phyloP scores from a whole-genome alignment of 64 coral and sea anemone genomes.

The Astreopora myriophthalma region DNA sequence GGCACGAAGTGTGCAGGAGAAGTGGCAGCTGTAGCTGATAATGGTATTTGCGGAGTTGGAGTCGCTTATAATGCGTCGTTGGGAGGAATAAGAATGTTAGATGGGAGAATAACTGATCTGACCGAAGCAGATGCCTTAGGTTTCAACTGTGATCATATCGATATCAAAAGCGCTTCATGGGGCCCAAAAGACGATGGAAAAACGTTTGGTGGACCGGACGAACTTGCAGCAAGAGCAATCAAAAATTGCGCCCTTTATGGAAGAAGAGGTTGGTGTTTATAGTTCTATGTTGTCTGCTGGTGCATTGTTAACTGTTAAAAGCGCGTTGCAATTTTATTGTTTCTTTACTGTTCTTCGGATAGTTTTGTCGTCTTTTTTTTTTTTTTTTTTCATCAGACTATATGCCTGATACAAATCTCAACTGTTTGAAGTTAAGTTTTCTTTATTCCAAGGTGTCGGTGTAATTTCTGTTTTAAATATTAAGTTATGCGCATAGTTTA shows the following conservation, averaged over 20 bases:
- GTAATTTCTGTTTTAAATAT: background rate
- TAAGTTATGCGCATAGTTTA: background rate
- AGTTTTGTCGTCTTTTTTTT: background rate
- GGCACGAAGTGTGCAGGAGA: slow-evolving; percentile 96
- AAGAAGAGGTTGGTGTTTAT: slow-evolving; percentile 59
- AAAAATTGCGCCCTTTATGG: slow-evolving; percentile 66
- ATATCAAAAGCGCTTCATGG: slow-evolving; percentile 94
- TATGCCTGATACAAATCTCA: background rate
- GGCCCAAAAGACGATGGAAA: slow-evolving; percentile 91
- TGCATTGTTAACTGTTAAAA: background rate
- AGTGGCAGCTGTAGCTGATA: slow-evolving; percentile 78
- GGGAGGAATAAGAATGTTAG: slow-evolving; percentile 90
- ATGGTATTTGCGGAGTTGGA: slow-evolving; percentile 82
- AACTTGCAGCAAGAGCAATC: slow-evolving; percentile 62
- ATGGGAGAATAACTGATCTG: slow-evolving; percentile 77
- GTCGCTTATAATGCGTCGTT: slow-evolving; percentile 76
- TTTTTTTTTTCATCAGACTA: background rate
- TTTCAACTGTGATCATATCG: slow-evolving; percentile 76
- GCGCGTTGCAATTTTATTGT: background rate
- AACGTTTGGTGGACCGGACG: slow-evolving; percentile 77
- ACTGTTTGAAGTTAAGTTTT: background rate
- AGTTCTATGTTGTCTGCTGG: background rate
- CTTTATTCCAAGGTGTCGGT: background rate
- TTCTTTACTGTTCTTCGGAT: background rate
- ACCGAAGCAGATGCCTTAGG: slow-evolving; percentile 70